Conservation (phyloP, 2,888 invertebrate species). For the Tetrapedia diversipes region DNA sequence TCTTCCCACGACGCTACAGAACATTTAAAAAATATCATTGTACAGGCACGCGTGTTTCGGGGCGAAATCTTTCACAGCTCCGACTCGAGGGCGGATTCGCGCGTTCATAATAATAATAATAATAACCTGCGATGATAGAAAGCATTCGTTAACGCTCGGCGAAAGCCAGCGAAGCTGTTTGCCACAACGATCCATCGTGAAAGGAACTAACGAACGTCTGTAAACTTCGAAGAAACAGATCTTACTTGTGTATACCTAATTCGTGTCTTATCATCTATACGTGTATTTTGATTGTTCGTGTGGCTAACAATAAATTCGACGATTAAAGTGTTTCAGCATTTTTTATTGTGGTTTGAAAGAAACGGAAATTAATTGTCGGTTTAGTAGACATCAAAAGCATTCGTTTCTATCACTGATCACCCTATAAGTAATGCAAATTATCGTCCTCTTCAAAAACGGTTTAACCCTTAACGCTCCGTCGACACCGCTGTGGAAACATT, state of each 20-base stretch:
- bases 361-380: not conserved
- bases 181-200: not conserved
- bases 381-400: not conserved
- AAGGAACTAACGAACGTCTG: conserved; percentile 7
- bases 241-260: not conserved
- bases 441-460: too few species aligned
- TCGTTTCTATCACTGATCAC: not conserved
- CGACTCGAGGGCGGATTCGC: conserved; percentile 18
- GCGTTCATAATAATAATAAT: too few species aligned
- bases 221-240: conserved; percentile 12
- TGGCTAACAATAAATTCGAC: not conserved
- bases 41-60: conserved; percentile 66
- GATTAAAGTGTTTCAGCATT: not conserved
- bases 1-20: conserved; percentile 54
- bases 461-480: too few species aligned
- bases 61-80: conserved; percentile 30
- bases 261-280: too few species aligned
- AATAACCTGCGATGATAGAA: conserved; percentile 20
- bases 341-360: not conserved
- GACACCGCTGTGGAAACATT: too few species aligned
- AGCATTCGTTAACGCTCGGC: conserved; percentile 13
- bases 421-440: not conserved
- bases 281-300: not conserved
- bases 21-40: conserved; percentile 66
- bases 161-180: conserved; percentile 6